phyloP scores from a whole-genome alignment of 2,797 vertebrate species.

The Ctenosaura bakeri region DNA sequence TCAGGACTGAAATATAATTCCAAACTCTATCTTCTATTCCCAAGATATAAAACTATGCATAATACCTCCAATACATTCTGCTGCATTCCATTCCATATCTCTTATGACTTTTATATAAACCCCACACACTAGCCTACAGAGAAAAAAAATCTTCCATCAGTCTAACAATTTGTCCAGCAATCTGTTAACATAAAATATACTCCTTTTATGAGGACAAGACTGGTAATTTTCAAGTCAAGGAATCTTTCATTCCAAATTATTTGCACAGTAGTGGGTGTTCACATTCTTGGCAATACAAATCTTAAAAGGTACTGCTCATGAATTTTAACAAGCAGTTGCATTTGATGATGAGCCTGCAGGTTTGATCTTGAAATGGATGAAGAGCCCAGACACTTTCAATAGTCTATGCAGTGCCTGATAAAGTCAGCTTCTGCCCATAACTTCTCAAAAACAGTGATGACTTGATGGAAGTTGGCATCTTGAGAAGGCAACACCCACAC shows the following conservation, averaged over 20 bases:
- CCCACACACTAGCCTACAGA: constrained; percentile 42
- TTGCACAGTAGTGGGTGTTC: constrained; percentile 63
- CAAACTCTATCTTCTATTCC: constrained; percentile 10
- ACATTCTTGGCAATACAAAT: constrained; percentile 53
- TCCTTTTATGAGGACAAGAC: constrained; percentile 51
- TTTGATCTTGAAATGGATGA: constrained; percentile 34
- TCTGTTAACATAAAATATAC: constrained; percentile 63
- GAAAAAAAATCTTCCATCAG: constrained; percentile 43
- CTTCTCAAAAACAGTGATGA: constrained; percentile 22
- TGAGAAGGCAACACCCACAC: constrained; percentile 55
- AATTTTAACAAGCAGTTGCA: constrained; percentile 64
- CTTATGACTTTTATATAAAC: constrained; percentile 48
- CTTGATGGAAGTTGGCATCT: constrained; percentile 51
- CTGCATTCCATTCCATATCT: constrained; percentile 30
- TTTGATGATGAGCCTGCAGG: constrained; percentile 33
- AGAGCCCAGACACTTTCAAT: constrained; percentile 26
- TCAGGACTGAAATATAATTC: constrained; percentile 22
- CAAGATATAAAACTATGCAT: constrained; percentile 14
- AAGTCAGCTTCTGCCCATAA: constrained; percentile 32
- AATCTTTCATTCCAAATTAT: constrained; percentile 66
- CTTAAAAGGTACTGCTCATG: constrained; percentile 56
- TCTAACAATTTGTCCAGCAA: constrained; percentile 45
- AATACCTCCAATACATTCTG: constrained; percentile 13
- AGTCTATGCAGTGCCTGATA: background rate
- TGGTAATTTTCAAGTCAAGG: constrained; percentile 54